Conservation (phyloP, 2,888 invertebrate species). For the Trichacis sp. region DNA sequence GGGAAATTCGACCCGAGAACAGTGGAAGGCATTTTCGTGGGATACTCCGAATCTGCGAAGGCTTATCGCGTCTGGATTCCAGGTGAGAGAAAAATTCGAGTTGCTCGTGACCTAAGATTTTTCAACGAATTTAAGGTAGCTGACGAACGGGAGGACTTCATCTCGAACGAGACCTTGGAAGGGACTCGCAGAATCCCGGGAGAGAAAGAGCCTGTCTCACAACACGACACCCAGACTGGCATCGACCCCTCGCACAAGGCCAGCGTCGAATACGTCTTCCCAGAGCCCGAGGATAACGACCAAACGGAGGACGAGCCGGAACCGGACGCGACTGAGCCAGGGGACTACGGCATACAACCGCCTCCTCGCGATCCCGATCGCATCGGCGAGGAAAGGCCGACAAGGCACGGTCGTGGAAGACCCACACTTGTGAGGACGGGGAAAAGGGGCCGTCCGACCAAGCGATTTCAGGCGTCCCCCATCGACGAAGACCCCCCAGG, state of each 20-base stretch:
- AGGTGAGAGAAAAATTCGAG: background rate
- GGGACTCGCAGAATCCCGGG: background rate
- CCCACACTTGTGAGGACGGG: conserved; percentile 23
- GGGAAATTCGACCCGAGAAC: too few relatives aligned
- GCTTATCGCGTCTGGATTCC: conserved; percentile 12
- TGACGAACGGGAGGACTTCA: background rate
- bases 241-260: too few relatives aligned
- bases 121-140: conserved; percentile 1
- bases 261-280: background rate
- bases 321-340: too few relatives aligned
- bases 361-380: too few relatives aligned
- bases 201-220: too few relatives aligned
- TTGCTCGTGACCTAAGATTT: conserved; percentile 7
- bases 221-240: too few relatives aligned
- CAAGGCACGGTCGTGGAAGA: conserved; percentile 22
- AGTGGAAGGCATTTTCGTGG: conserved; percentile 7
- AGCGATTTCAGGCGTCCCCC: conserved; percentile 15
- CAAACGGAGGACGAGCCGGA: too few relatives aligned
- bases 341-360: too few relatives aligned
- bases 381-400: background rate
- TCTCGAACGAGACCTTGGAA: background rate
- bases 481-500: background rate
- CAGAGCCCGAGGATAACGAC: background rate
- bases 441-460: conserved; percentile 26
- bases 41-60: conserved; percentile 8